Evolutionary conservation across 1,140 invertebrate genomes (phyloP).

Genomic region (Pollicipes pollicipes): DNA sequence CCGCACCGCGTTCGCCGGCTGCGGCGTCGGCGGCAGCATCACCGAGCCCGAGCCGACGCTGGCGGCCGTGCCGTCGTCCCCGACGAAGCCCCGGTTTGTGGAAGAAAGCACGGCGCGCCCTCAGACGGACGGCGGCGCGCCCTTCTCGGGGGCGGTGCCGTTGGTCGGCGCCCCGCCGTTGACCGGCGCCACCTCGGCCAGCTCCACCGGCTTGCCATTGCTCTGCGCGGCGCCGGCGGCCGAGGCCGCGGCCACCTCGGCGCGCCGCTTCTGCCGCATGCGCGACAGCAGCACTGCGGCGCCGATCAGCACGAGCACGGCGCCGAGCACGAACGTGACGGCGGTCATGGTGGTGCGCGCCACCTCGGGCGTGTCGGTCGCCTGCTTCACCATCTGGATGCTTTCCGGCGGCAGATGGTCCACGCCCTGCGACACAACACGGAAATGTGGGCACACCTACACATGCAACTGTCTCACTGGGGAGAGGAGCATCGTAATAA

Average conservation of each 20-base stretch:
- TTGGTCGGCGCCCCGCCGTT: not conserved
- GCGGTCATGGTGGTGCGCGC: constrained; percentile 3
- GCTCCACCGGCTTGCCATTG: not conserved
- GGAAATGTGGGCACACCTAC: too few relatives aligned
- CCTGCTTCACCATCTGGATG: not conserved
- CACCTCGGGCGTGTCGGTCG: not conserved
- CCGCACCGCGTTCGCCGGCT: too few relatives aligned
- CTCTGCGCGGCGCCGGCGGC: too few relatives aligned
- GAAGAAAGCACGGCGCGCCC: not conserved
- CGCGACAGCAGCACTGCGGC: not conserved
- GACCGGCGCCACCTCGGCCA: not conserved
- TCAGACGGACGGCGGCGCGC: not conserved
- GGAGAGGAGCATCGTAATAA: too few relatives aligned
- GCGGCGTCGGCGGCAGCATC: not conserved
- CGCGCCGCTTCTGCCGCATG: not conserved
- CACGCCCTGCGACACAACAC: not conserved
- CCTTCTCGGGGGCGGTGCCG: not conserved
- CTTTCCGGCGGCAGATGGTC: not conserved
- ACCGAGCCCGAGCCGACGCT: not conserved
- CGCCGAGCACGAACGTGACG: not conserved
- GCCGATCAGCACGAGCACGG: not conserved
- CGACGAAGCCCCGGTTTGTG: not conserved
- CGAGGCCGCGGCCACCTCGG: too few relatives aligned
- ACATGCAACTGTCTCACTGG: too few relatives aligned
- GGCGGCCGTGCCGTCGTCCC: not conserved